phyloP scores from a whole-genome alignment of 1,140 invertebrate genomes.

The Ceratoteleas bidentatus region DNA sequence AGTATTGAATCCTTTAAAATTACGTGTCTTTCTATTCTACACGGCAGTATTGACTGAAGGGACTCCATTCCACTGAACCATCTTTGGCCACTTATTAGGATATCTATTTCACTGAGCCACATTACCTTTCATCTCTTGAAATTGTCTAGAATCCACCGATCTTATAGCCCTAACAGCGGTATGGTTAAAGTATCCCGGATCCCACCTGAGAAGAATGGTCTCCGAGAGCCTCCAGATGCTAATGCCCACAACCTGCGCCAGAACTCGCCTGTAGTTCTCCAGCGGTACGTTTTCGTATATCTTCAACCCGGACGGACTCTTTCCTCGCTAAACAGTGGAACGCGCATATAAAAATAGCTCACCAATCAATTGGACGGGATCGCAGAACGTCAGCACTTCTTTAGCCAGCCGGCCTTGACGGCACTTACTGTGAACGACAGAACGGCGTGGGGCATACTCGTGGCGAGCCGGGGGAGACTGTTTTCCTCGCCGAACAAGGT shows the following conservation, averaged over 20 bases:
- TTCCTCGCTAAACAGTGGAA: background rate
- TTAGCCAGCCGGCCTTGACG: background rate
- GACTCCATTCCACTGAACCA: background rate
- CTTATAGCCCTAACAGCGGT: constrained; percentile 57
- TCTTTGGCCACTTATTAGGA: background rate
- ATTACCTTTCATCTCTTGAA: constrained; percentile 69
- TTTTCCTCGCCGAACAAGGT: constrained; percentile 34
- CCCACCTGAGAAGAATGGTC: constrained; percentile 74
- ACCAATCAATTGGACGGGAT: background rate
- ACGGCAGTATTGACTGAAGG: too few relatives aligned
- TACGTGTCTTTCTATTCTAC: too few relatives aligned
- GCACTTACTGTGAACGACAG: constrained; percentile 67
- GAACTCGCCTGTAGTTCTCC: constrained; percentile 56
- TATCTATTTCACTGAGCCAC: background rate
- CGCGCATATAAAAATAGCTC: background rate
- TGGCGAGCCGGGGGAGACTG: constrained; percentile 64
- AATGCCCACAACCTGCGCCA: constrained; percentile 71
- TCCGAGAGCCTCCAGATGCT: constrained; percentile 77
- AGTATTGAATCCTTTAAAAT: too few relatives aligned
- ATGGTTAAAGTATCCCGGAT: constrained; percentile 71
- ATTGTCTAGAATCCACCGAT: constrained; percentile 52
- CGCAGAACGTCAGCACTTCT: background rate
- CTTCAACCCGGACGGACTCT: background rate
- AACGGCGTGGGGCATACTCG: constrained; percentile 74
- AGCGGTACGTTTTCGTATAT: constrained; percentile 33